Base-by-base conservation (phyloP, 1,140 invertebrate species). In the Zaprionus kolodkinae region DNA sequence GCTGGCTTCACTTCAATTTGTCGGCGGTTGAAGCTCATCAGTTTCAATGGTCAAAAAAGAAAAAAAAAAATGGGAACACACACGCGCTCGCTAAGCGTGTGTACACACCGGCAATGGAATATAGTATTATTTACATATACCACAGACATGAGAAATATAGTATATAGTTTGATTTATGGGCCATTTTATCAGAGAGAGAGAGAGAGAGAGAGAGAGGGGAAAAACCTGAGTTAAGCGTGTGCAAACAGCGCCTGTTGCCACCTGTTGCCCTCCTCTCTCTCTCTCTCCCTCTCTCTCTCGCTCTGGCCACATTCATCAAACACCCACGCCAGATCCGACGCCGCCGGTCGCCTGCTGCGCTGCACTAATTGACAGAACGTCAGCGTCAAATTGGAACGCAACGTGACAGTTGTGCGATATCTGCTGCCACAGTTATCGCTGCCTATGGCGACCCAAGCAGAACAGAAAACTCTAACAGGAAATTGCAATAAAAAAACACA, bases 1-100 rank as follows among this genome's bases (percentile, higher is more conserved):
- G 6, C 5, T 17, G 11, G 43, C 52, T 43, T 50, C 55, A 33
- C 52, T 43, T 50, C 55, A 33, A 40, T 66, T 59, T 59, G 48
- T 60, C 21, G 59, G 57, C 21, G 59, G 57, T 30, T 35, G 25
- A 67, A 72, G 45, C 63, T 74, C 57, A 72, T 72, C 38, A 79
- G 64, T 56, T 77, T 78, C 63, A 79, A 43, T 83, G 61, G 33
- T 43, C 61, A 64, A 72, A 87, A 76, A 83, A 87, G 83, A 83
- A 88, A 80, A 61, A 72, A 87, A 76, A 80, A 87, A 88, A 72
- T 79, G 64, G 83, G 83, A 87, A 87, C 84, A 88, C 76, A 79
- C 79, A 76, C 79, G 65, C 76, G 66, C 75, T 38, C 6, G 40
- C 33, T 35, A 35, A 35, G 40, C 15, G 40, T 45, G 7, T 45